A percentile compares a stretch with the other conserved stretches of the same genome.
Evolutionary conservation across 1,140 invertebrate genomes (phyloP).

Genomic region (Lutraria rhynchaena): DNA sequence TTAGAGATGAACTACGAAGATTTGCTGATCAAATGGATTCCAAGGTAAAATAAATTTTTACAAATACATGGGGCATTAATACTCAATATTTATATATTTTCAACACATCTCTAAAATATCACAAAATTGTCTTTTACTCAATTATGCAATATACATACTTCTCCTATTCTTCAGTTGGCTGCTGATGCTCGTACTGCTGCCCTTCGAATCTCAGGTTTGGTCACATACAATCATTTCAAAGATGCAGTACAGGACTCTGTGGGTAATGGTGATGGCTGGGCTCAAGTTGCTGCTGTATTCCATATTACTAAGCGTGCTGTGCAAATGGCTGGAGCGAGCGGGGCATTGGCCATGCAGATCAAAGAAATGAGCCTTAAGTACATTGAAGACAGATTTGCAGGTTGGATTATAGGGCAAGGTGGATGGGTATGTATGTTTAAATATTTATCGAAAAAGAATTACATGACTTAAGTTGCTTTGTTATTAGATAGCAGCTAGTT

Average conservation of each 20-base stretch:
- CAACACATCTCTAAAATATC: no score
- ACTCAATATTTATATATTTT: constrained; percentile 4
- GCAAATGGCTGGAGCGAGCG: constrained; percentile 68
- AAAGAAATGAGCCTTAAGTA: constrained; percentile 76
- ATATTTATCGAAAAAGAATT: no score
- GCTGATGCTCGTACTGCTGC: constrained; percentile 34
- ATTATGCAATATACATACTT: no score
- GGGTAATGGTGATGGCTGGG: constrained; percentile 67
- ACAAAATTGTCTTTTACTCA: no score
- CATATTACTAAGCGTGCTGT: constrained; percentile 72
- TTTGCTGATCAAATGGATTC: constrained; percentile 49
- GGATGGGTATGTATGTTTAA: constrained; percentile 80
- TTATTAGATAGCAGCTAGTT: no score
- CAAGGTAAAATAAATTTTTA: constrained; percentile 6
- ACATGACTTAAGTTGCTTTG: no score
- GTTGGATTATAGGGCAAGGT: constrained; percentile 76
- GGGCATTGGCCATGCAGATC: constrained; percentile 64
- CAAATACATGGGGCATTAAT: background rate
- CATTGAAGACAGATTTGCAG: constrained; percentile 74
- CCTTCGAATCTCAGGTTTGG: constrained; percentile 18
- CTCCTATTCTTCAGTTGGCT: constrained; percentile 33
- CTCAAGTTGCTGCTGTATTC: constrained; percentile 75
- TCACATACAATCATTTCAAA: constrained; percentile 73
- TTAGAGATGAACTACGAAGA: constrained; percentile 26
- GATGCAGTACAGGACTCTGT: constrained; percentile 66